Percentiles rank a stretch among this genome's conserved stretches.
Evolutionary conservation across 2,888 invertebrate genomes (phyloP).

Genomic region (Syritta pipiens): DNA sequence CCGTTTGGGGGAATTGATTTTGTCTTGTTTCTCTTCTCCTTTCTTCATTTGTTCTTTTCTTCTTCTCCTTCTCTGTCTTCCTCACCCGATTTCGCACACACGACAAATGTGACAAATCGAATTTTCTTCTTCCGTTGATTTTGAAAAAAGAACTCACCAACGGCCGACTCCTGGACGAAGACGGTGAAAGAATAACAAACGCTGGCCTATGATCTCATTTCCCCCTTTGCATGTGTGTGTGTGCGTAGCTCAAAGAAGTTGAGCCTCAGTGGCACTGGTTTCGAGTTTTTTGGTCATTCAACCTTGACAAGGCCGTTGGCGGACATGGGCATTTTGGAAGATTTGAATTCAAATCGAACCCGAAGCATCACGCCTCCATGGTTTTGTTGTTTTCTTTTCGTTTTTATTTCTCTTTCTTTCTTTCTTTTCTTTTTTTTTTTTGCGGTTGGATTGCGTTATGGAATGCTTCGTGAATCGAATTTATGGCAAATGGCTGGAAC

Average conservation of each 20-base stretch:
- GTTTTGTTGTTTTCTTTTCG: conserved; percentile 43
- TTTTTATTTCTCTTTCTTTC: conserved; percentile 2
- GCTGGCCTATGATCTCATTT: conserved; percentile 31
- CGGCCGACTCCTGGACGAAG: not conserved
- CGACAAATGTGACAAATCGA: conserved; percentile 22
- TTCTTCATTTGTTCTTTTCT: not conserved
- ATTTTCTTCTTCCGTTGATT: conserved; percentile 16
- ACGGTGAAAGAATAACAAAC: not conserved
- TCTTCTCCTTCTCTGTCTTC: conserved; percentile 1
- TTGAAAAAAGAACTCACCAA: not conserved
- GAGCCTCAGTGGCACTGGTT: conserved; percentile 2
- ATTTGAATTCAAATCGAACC: conserved; percentile 41
- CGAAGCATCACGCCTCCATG: conserved; percentile 39
- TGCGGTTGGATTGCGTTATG: not conserved
- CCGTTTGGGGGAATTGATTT: conserved; percentile 18
- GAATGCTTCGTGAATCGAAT: conserved; percentile 14
- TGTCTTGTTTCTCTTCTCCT: not conserved
- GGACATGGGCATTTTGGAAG: conserved; percentile 47
- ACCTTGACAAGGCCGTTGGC: conserved; percentile 79
- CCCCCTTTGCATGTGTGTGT: not conserved
- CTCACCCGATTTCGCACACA: conserved; percentile 29
- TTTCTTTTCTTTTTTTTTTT: conserved; percentile 22
- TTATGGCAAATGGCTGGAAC: conserved; percentile 1
- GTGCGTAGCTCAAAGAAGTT: conserved; percentile 16
- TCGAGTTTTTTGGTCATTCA: conserved; percentile 73